Conservation (phyloP, 2,888 invertebrate genomes). For the Campaea margaritaria region DNA sequence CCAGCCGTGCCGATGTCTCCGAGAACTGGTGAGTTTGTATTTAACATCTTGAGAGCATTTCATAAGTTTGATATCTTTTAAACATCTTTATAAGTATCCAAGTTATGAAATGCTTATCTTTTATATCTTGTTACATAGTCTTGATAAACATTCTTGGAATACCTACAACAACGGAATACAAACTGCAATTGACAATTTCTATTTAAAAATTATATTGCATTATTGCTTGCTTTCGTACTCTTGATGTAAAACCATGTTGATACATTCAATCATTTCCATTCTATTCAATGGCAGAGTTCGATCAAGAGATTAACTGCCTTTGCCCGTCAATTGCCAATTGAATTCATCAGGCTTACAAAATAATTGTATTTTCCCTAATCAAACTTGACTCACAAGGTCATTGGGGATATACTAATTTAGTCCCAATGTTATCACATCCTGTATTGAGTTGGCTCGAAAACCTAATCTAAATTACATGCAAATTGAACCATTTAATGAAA, state of each 20-base stretch:
- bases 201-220: constrained; percentile 9
- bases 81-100: too few relatives aligned
- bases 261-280: constrained; percentile 35
- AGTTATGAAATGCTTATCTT: too few relatives aligned
- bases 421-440: constrained; percentile 43
- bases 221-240: constrained; percentile 23
- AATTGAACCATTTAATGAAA: constrained; percentile 11
- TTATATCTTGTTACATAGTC: not conserved
- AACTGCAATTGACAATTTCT: constrained; percentile 47
- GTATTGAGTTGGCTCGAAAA: constrained; percentile 32
- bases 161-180: constrained; percentile 32
- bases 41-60: constrained; percentile 23
- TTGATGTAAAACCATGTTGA: constrained; percentile 14
- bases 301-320: constrained; percentile 40
- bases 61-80: not conserved
- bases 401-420: constrained; percentile 40
- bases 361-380: constrained; percentile 52
- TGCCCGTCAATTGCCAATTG: constrained; percentile 49
- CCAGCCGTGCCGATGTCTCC: constrained; percentile 88
- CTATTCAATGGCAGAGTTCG: constrained; percentile 45
- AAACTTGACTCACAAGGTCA: constrained; percentile 48
- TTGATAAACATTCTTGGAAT: not conserved
- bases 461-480: constrained; percentile 22
- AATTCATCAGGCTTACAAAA: constrained; percentile 45
- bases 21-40: constrained; percentile 74